Conservation (phyloP, 2,113 vertebrate genomes). For the Xiphophorus couchianus region DNA sequence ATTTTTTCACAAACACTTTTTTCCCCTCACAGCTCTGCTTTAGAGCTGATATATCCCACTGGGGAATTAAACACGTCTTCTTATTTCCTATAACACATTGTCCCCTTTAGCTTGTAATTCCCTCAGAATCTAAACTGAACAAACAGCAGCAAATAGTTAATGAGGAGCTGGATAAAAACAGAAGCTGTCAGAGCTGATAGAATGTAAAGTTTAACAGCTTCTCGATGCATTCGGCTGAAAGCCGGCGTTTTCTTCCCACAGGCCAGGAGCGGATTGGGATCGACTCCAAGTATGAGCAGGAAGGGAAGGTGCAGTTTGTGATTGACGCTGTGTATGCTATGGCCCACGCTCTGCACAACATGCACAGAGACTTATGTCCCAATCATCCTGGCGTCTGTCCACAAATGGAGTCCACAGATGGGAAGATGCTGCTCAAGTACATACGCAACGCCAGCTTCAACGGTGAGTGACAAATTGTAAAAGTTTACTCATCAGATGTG, state of each 20-base stretch:
- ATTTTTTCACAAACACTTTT: conserved; percentile 51
- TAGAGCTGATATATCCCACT: conserved; percentile 37
- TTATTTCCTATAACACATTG: conserved; percentile 37
- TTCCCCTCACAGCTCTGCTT: conserved; percentile 40
- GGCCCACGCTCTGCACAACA: conserved; percentile 79
- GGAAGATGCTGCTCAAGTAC: conserved; percentile 77
- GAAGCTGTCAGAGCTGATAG: conserved; percentile 9
- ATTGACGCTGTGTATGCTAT: conserved; percentile 79
- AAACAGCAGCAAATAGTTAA: conserved; percentile 33
- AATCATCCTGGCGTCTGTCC: conserved; percentile 73
- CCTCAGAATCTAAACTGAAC: conserved; percentile 29
- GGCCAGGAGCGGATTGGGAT: conserved; percentile 79
- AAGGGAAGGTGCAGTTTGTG: conserved; percentile 81
- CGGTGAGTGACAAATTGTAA: conserved; percentile 57
- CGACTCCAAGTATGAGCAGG: conserved; percentile 79
- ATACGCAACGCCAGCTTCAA: conserved; percentile 78
- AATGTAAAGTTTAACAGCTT: conserved; percentile 37
- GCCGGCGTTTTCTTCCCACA: conserved; percentile 34
- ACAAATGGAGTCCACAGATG: conserved; percentile 75
- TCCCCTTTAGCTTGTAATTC: conserved; percentile 39
- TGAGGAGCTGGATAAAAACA: conserved; percentile 9
- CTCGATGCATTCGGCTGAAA: conserved; percentile 28
- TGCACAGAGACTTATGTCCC: conserved; percentile 78
- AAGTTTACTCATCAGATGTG: conserved; percentile 6
- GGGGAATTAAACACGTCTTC: conserved; percentile 46